Evolutionary conservation across 2,113 vertebrate genomes (phyloP), one percentile per base, ranked within the genome.

Genomic region (Murina feae): DNA sequence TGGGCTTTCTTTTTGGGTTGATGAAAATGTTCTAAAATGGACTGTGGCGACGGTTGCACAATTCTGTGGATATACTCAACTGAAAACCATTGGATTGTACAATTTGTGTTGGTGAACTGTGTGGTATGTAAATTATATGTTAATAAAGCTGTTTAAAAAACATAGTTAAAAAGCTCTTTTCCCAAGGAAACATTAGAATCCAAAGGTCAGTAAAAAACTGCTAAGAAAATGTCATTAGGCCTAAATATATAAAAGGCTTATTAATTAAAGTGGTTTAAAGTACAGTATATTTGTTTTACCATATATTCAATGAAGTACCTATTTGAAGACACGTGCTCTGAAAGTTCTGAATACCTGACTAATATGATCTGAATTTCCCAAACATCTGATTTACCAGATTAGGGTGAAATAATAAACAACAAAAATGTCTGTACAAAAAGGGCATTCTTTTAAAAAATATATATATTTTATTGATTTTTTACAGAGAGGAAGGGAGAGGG

Each of bases 331-430:
- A 44, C 23, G 55, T 81, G 93, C 20, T 88, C n/a, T 51, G 6
- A 2, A 78, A 76, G 25, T 63, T 79, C 42, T 60, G 53, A 90
- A 81, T 53, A 82, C 91, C 6, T 16, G 72, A 76, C 13, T 44
- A 72, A 81, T 76, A 90, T 13, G 25, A 51, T 72, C 30, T 17
- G 6, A 79, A 90, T 86, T 32, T 90, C 39, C 28, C 37, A 60
- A 93, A 82, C 13, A 90, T 20, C 55, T 11, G 25, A 97, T 69
- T 68, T 39, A 91, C 30, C 69, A 86, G 39, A 89, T 88, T 49
- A 94, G 32, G 37, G 76, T 51, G 55, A 89, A 95, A 94, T 83
- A 78, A 83, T 35, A 90, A 82, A 14, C 16, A 58, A 42, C 37
- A 81, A 88, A 87, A 35, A 9, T 81, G 49, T 55, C 35, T 51